Base-by-base conservation (phyloP, 1,140 invertebrate species). In the Heliconius congener region DNA sequence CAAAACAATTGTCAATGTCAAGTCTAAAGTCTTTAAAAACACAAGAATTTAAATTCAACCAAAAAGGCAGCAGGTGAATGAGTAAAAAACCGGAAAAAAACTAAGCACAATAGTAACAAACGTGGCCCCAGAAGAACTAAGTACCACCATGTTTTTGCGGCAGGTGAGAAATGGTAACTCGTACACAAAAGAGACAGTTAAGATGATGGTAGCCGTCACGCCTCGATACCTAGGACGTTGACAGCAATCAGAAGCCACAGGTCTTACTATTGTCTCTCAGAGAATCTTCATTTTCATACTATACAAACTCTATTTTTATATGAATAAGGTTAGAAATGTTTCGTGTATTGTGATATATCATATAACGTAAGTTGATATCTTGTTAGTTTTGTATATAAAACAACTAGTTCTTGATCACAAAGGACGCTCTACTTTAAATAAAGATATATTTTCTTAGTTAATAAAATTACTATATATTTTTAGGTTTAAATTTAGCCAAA, bases 211-310 rank as follows among this genome's bases (percentile, higher is more conserved):
- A 76, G 71, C 82, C 84, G 90, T 88, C 87, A 89, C 81, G 89
- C 85, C 88, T 86, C 83, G 87, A 70, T 87, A 83, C 80, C 73
- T 84, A 82, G 91, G 87, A 82, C 91, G 88, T 91, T 91, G 90
- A 93, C 91, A 89, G 82, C 84, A 82, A 85, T 85, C 85, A 82
- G 88, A 90, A 90, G 91, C 89, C 91, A 83, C 88, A 89, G 86
- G 91, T 83, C 84, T 84, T 77, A 76, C 79, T 60, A 80, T 81
- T 84, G 81, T 82, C 83, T 74, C 79, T 80, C 46, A 79, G 75
- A 78, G 8, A 80, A 75, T 46, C n/a, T 50, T 46, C 34, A 76
- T 27, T 46, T 76, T 30, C 77, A 27, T 11, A 11, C 16, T 79
- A n/a, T 73, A 50, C 23, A 39, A 9, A 27, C 27, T 42, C 60